Conservation (phyloP, 2,888 invertebrate species). For the Celastrina argiolus region DNA sequence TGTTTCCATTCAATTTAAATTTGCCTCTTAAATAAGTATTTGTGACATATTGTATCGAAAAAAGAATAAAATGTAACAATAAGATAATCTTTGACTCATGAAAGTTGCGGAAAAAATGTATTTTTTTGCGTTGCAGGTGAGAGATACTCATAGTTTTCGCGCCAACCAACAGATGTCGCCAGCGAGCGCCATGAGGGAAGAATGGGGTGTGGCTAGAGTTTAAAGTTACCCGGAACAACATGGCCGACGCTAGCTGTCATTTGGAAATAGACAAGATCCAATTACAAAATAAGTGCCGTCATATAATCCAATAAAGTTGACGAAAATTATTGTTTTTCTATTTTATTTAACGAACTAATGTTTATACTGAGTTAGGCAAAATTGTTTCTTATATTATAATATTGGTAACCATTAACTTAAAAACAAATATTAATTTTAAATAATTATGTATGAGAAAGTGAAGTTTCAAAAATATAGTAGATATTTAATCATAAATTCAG, state of each 20-base stretch:
- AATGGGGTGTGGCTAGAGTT: slow-evolving; percentile 18
- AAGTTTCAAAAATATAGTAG: neutral
- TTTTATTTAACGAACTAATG: neutral
- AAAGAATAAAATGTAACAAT: too few relatives aligned
- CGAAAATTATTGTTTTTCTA: neutral
- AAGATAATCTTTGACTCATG: too few relatives aligned
- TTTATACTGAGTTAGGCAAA: neutral
- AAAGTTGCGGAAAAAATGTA: too few relatives aligned
- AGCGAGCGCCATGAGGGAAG: slow-evolving; percentile 3
- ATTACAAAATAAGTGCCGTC: slow-evolving; percentile 9
- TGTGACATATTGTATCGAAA: too few relatives aligned
- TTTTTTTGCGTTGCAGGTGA: neutral
- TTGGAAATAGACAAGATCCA: slow-evolving; percentile 4
- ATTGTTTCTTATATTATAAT: neutral
- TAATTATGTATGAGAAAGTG: too few relatives aligned
- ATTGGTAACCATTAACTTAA: too few relatives aligned
- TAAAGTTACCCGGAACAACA: slow-evolving; percentile 17
- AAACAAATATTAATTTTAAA: too few relatives aligned
- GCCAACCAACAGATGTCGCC: slow-evolving; percentile 16
- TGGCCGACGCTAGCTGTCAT: slow-evolving; percentile 18
- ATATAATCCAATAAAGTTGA: neutral
- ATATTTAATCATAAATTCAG: neutral
- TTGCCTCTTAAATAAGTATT: too few relatives aligned
- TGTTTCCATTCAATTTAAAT: too few relatives aligned
- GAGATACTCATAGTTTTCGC: slow-evolving; percentile 5